Conservation (phyloP, 2,888 invertebrate species). For the Stramonita haemastoma region DNA sequence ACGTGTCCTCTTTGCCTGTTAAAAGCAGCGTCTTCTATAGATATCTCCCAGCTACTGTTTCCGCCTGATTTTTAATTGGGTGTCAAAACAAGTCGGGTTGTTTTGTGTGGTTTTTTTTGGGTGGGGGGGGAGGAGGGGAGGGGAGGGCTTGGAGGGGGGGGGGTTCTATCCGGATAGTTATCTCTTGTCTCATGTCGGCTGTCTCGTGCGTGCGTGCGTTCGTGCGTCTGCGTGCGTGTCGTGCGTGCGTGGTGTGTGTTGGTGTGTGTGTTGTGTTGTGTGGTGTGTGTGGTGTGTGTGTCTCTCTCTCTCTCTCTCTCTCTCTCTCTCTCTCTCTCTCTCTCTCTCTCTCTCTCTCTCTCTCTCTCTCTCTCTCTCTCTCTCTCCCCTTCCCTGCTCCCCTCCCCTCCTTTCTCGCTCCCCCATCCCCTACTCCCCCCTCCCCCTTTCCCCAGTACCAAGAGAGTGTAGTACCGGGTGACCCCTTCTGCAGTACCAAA, state of each 20-base stretch:
- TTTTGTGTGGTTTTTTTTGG: no score
- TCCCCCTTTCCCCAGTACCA: background rate
- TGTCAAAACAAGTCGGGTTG: no score
- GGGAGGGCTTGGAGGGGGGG: no score
- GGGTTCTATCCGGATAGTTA: background rate
- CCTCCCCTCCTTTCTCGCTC: background rate
- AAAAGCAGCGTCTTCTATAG: no score
- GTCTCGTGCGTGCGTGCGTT: background rate
- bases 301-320: constrained; percentile 3
- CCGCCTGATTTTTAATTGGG: no score
- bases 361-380: background rate
- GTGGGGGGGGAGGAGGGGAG: no score
- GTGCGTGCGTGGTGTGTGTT: no score
- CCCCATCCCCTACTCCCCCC: background rate
- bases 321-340: background rate
- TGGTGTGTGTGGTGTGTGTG: background rate
- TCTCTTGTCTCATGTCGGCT: background rate
- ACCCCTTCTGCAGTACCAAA: no score
- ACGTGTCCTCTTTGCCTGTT: no score
- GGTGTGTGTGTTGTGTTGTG: background rate
- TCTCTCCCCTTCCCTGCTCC: background rate
- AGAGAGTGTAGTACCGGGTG: no score
- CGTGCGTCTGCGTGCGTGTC: background rate
- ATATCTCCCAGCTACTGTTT: no score
- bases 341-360: no score